Conservation (phyloP, 1,140 invertebrate species). For the Sarcophaga peregrina region DNA sequence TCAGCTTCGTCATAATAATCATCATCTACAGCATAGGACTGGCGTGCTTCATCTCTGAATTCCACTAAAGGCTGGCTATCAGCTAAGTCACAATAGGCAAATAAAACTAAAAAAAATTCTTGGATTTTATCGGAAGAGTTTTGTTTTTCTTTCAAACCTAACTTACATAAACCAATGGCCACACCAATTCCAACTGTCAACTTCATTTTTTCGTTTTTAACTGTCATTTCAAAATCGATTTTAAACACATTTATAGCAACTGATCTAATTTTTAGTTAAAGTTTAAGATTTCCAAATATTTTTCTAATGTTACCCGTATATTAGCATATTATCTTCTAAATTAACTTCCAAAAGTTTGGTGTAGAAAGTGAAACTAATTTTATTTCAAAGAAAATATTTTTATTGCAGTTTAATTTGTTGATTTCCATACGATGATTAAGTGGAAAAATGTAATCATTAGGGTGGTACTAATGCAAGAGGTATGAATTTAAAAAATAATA, state of each 20-base stretch:
- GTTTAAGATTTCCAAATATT: not conserved
- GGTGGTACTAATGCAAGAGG: too few relatives aligned
- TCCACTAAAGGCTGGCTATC: not conserved
- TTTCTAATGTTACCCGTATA: not conserved
- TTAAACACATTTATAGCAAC: not conserved
- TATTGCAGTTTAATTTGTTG: not conserved
- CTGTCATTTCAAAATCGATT: not conserved
- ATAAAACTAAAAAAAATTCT: not conserved
- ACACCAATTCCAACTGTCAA: not conserved
- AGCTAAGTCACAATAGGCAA: not conserved
- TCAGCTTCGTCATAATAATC: not conserved
- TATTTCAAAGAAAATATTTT: not conserved
- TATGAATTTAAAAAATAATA: too few relatives aligned
- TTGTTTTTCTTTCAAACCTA: not conserved
- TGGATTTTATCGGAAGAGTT: not conserved
- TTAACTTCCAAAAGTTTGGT: not conserved
- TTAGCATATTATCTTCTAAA: not conserved
- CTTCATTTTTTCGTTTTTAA: not conserved
- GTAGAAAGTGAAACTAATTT: slow-evolving; percentile 2
- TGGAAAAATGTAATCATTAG: too few relatives aligned
- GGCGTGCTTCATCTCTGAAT: not conserved
- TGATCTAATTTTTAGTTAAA: not conserved
- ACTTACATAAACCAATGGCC: not conserved
- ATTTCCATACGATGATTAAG: too few relatives aligned
- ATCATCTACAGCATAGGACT: not conserved